Base-by-base conservation (phyloP, 2,888 invertebrate genomes). In the Mimumesa dahlbomi region DNA sequence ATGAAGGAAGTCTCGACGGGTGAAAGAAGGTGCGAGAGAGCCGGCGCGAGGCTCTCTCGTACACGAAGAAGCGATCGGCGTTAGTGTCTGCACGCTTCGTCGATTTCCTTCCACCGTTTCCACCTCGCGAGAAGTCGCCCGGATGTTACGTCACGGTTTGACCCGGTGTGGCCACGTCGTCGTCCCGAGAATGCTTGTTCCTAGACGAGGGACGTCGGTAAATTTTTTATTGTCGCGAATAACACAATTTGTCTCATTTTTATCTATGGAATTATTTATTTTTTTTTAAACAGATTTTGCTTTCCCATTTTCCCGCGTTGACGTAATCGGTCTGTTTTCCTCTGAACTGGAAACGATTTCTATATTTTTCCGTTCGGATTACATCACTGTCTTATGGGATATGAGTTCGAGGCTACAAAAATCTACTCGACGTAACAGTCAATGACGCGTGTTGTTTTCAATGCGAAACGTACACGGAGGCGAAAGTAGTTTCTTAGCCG, bases 91-190 rank as follows among this genome's bases (percentile, higher is more conserved):
- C 80, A 84, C 82, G 84, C 82, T 82, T 70, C 82, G 81, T 43
- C 82, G 82, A 78, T 79, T 82, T 73, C 71, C 78, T 76, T 66
- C 76, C 73, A 54, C 57, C 52, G 53, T 65, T 78, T 81, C 71
- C 71, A 75, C 67, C 69, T 75, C 70, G 66, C 48, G 74, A 75
- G 75, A 75, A 79, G 69, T 75, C 78, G 81, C 78, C 85, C 85
- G 87, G 87, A 87, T 86, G 81, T 87, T 87, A 82, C 87, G 85
- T 88, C 87, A 87, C 80, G 76, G n/a, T 71, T 78, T 72, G 54
- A 76, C 62, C 69, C 66, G 67, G 19, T 54, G 58, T 42, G 14
- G 45, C 25, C 29, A 25, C 14, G 21, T 22, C 13, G 34, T n/a
- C n/a, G n/a, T n/a, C n/a, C n/a, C n/a, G n/a, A n/a, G 46, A 3